These are phyloP conservation scores for Stichodactyla helianthus DNA, from an alignment of 64 coral and sea anemone genomes.

Conservation along the genomic window DNA sequence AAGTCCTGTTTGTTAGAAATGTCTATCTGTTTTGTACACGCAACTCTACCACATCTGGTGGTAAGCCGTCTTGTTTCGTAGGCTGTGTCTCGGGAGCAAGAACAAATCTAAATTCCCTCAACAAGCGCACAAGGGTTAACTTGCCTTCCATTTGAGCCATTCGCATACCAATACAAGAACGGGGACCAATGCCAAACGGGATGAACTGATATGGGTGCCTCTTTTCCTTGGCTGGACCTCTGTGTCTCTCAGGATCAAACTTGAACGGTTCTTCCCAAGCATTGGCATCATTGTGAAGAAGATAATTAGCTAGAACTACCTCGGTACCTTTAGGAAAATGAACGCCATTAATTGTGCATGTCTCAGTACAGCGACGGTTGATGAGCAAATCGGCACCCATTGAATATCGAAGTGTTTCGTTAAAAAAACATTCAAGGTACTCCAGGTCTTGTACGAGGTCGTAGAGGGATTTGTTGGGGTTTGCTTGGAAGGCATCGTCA, in stretches of 20 bases:
- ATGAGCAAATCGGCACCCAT: background rate
- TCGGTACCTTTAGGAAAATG: constrained; percentile 38
- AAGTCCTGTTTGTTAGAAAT: background rate
- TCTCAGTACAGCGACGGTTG: constrained; percentile 27
- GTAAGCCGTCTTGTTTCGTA: background rate
- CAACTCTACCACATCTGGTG: background rate
- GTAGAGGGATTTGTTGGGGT: constrained; percentile 22
- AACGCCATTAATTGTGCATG: constrained; percentile 40
- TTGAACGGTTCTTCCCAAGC: constrained; percentile 50
- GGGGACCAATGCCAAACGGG: background rate
- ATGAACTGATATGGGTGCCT: constrained; percentile 13
- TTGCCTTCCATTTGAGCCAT: background rate
- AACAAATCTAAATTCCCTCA: constrained; percentile 8
- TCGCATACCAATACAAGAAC: background rate
- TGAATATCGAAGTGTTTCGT: constrained; percentile 16
- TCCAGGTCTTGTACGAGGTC: constrained; percentile 34
- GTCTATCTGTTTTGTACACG: background rate
- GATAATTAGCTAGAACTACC: constrained; percentile 20
- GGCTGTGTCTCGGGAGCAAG: background rate
- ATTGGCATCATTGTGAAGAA: constrained; percentile 47
- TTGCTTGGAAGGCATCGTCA: background rate
- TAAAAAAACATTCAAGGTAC: constrained; percentile 40
- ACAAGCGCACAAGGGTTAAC: background rate
- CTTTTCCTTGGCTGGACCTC: background rate
- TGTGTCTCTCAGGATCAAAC: constrained; percentile 54